Evolutionary conservation across 1,140 invertebrate genomes (phyloP), one percentile per base, ranked within the genome.

Genomic region (fruit fly (Drosophila melanogaster)): DNA sequence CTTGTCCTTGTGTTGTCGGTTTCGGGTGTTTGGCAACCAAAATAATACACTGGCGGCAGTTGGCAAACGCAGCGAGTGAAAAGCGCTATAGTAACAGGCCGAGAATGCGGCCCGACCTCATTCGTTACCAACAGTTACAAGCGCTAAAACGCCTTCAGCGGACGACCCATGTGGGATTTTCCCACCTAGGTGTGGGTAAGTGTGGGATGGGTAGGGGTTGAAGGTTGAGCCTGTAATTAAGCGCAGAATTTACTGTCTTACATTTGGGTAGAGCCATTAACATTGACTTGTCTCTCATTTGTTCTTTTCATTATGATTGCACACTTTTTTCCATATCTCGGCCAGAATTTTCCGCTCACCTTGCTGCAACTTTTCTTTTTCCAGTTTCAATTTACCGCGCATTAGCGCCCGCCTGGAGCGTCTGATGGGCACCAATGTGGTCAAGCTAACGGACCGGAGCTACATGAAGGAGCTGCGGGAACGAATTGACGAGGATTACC

Each of bases 401-500:
- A 93, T 95, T 24, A 92, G 93, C 71, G 93, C 93, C 14, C 92
- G 92, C 33, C 77, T 95, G 61, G 94, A 95, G 87, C 93, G 93
- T 76, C 90, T 95, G 15, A 95, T 95, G 94, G 94, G 94, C 51
- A 94, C 93, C 57, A 95, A 94, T 90, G 92, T 94, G 41, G 94
- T 95, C 2, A 93, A 93, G 62, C 83, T 95, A 44, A 95, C 94
- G 10, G 95, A 95, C 81, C 91, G 94, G 38, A 93, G 93, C 60
- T 95, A 94, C 87, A 95, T 95, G 95, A 92, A 93, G 64, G 92
- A 93, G 60, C 86, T 95, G 4, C 93, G 94, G 59, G 77, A 92
- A 22, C 93, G 93, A 38, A 93, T 95, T 35, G 89, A 93, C 51
- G 93, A 95, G 75, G 94, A 94, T 65, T 94, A 95, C 91, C 93